Conservation (phyloP, 1,140 invertebrate species). For the Gryllus bimaculatus region DNA sequence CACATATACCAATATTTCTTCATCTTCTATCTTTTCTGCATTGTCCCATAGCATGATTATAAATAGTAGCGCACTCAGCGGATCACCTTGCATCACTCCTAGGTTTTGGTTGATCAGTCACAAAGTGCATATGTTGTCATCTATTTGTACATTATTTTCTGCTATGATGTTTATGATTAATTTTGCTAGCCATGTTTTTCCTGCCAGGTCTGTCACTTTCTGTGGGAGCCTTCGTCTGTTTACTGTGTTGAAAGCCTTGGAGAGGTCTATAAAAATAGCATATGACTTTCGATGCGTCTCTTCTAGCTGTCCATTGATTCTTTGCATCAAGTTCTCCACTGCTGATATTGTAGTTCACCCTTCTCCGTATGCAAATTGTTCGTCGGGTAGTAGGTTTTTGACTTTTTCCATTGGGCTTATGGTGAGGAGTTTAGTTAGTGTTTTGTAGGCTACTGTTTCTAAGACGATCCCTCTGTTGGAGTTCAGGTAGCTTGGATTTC, state of each 20-base stretch:
- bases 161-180: slow-evolving; percentile 9
- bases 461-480: slow-evolving; percentile 12
- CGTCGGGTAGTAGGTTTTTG: neutral
- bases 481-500: neutral
- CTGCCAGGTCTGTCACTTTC: neutral
- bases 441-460: slow-evolving; percentile 12
- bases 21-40: too few relatives aligned
- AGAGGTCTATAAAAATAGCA: neutral
- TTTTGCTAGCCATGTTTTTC: slow-evolving; percentile 1
- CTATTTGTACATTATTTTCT: slow-evolving; percentile 2
- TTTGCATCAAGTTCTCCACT: neutral
- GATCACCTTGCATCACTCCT: slow-evolving; percentile 16
- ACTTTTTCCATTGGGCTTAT: neutral
- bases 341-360: neutral
- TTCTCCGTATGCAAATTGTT: slow-evolving; percentile 13
- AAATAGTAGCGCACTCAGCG: neutral
- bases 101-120: slow-evolving; percentile 8
- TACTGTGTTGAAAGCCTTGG: neutral
- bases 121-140: neutral
- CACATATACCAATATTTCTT: too few relatives aligned
- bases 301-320: neutral
- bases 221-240: neutral
- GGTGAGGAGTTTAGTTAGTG: slow-evolving; percentile 8
- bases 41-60: too few relatives aligned
- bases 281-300: neutral